Evolutionary conservation across 2,888 invertebrate species (phyloP).

Genomic region (Amphimallon solstitiale): DNA sequence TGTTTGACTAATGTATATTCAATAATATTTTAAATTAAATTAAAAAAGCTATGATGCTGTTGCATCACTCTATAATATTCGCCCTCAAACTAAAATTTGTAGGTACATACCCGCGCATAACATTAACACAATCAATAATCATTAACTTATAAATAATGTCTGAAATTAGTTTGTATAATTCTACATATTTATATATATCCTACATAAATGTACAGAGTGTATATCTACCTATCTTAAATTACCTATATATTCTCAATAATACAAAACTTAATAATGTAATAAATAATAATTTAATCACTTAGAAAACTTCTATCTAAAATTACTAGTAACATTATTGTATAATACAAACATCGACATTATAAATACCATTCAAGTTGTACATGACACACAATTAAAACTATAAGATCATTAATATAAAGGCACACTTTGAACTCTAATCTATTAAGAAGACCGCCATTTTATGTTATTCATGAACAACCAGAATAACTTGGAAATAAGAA

Average conservation of each 20-base stretch:
- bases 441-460: constrained; percentile 2
- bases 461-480: not conserved
- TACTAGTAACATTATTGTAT: constrained; percentile 11
- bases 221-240: not conserved
- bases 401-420: constrained; percentile 20
- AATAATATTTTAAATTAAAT: no score
- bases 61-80: no score
- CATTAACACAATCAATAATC: no score
- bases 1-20: no score
- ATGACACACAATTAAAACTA: not conserved
- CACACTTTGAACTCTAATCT: constrained; percentile 14
- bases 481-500: not conserved
- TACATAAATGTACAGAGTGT: constrained; percentile 3
- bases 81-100: no score
- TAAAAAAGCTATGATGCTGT: no score
- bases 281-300: constrained; percentile 15
- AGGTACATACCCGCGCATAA: no score
- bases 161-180: not conserved
- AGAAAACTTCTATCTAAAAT: constrained; percentile 2
- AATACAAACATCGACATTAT: not conserved
- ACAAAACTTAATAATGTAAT: not conserved
- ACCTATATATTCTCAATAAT: not conserved
- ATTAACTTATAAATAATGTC: no score
- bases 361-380: not conserved
- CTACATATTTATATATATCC: constrained; percentile 4